phyloP scores from a whole-genome alignment of 2,888 invertebrate species.

The Aphodius sticticus region DNA sequence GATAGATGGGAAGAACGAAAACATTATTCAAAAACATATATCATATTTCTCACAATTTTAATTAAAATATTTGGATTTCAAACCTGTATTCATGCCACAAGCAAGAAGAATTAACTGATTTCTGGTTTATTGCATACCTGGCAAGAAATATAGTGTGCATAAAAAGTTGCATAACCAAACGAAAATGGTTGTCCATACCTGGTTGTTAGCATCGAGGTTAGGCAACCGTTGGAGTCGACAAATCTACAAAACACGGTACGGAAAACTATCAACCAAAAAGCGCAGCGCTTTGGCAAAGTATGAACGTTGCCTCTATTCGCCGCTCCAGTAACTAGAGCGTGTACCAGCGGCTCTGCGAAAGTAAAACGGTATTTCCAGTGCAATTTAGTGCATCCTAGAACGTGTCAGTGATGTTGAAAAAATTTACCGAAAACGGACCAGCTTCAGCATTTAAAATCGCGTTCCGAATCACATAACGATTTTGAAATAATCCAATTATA shows the following conservation, averaged over 20 bases:
- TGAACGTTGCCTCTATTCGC: neutral
- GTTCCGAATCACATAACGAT: neutral
- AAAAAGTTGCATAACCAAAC: neutral
- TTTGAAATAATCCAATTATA: constrained; percentile 4
- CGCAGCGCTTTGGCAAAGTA: neutral
- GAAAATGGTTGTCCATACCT: neutral
- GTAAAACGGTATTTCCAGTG: neutral
- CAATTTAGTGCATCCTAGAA: constrained; percentile 4
- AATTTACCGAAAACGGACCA: neutral
- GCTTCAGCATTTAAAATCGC: neutral
- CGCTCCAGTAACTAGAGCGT: neutral
- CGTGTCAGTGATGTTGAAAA: constrained; percentile 4
- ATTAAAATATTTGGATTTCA: too few species aligned
- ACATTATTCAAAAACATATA: too few species aligned
- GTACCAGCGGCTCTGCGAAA: neutral
- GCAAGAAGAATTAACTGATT: too few species aligned
- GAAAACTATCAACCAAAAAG: neutral
- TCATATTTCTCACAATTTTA: too few species aligned
- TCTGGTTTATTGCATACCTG: too few species aligned
- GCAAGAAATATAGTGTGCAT: neutral
- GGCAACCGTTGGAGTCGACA: neutral
- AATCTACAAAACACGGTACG: neutral
- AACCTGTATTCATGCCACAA: too few species aligned
- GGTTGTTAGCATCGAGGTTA: neutral
- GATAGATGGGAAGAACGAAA: too few species aligned